Evolutionary conservation across 2,797 vertebrate species (phyloP).

Genomic region (Chloroceryle inda): DNA sequence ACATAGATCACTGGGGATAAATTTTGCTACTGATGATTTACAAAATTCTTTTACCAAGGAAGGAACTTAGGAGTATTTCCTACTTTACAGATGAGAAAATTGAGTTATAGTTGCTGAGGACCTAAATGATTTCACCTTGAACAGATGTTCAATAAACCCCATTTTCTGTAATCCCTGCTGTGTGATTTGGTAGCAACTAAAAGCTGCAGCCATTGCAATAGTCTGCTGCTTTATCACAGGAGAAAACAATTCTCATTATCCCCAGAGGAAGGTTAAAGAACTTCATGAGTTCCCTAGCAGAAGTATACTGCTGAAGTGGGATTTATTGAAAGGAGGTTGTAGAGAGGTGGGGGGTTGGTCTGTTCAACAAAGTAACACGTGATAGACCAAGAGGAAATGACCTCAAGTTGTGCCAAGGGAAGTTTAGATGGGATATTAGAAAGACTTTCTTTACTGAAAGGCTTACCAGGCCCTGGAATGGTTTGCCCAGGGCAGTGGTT

Average conservation of each 20-base stretch:
- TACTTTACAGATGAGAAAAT: neutral
- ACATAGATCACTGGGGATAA: neutral
- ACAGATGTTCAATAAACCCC: neutral
- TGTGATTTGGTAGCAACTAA: neutral
- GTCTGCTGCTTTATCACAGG: neutral
- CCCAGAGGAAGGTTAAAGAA: neutral
- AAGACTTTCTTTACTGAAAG: too few species aligned
- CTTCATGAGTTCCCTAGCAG: neutral
- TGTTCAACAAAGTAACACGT: neutral
- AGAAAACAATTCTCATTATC: neutral
- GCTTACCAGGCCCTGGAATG: too few species aligned
- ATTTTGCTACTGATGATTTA: neutral
- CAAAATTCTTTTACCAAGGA: neutral
- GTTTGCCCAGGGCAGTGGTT: too few species aligned
- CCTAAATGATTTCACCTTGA: neutral
- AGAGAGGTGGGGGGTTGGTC: too few species aligned
- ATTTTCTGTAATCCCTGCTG: neutral
- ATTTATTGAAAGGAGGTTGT: neutral
- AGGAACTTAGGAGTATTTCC: neutral
- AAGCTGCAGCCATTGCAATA: neutral
- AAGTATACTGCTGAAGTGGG: neutral
- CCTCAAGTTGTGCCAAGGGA: neutral
- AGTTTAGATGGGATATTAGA: too few species aligned
- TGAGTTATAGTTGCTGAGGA: neutral
- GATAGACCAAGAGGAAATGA: neutral